Evolutionary conservation across 2,888 invertebrate genomes (phyloP).

Genomic region (Tholera decimalis): DNA sequence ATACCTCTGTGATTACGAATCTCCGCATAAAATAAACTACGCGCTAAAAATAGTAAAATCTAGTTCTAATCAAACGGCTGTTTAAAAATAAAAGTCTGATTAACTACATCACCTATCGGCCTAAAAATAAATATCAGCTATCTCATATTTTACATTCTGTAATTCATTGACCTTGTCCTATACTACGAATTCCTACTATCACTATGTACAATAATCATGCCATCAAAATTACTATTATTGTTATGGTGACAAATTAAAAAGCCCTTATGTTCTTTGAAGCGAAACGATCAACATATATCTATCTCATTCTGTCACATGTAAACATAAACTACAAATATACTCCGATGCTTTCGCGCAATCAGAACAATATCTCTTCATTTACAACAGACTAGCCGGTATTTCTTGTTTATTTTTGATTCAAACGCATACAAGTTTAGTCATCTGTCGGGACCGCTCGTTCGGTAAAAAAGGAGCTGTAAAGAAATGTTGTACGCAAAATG

Average conservation of each 20-base stretch:
- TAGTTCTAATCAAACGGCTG: neutral
- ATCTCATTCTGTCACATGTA: slow-evolving; percentile 30
- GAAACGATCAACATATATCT: slow-evolving; percentile 5
- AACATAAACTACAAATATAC: neutral
- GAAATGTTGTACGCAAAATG: slow-evolving; percentile 34
- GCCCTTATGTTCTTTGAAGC: neutral
- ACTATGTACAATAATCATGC: slow-evolving; percentile 34
- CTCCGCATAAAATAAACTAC: neutral
- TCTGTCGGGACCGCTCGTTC: slow-evolving; percentile 49
- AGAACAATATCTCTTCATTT: slow-evolving; percentile 35
- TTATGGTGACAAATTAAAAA: slow-evolving; percentile 26
- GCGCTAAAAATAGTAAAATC: slow-evolving; percentile 26
- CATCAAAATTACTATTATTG: slow-evolving; percentile 42
- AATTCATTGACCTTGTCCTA: slow-evolving; percentile 43
- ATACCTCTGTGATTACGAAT: neutral
- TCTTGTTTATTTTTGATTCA: slow-evolving; percentile 69
- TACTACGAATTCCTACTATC: slow-evolving; percentile 9
- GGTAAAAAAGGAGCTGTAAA: slow-evolving; percentile 22
- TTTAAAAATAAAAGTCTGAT: slow-evolving; percentile 22
- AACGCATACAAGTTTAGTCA: slow-evolving; percentile 58
- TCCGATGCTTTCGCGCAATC: slow-evolving; percentile 39
- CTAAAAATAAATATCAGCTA: slow-evolving; percentile 15
- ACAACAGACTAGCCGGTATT: slow-evolving; percentile 56
- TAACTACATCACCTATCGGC: slow-evolving; percentile 3
- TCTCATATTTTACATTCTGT: slow-evolving; percentile 23